A percentile compares a stretch with the other conserved stretches of the same genome.
These are phyloP conservation scores for Penaeus japonicus DNA, from an alignment of 1,140 invertebrate genomes.

Conservation along the genomic window DNA sequence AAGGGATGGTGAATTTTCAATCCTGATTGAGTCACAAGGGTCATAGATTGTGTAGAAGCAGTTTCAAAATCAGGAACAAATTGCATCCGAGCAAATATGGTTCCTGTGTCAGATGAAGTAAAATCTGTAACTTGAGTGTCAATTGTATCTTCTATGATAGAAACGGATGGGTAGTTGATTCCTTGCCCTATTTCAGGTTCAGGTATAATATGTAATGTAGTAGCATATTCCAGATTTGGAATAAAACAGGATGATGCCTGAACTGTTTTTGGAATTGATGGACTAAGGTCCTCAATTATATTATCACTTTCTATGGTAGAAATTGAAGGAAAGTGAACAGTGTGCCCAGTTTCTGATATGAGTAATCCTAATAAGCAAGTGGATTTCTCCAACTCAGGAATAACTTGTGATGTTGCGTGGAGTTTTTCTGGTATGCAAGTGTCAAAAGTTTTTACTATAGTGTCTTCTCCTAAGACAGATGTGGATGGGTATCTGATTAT, in stretches of 20 bases:
- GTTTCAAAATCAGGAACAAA: conserved; percentile 15
- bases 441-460: conserved; percentile 4
- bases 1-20: background rate
- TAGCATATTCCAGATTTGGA: conserved; percentile 20
- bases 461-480: background rate
- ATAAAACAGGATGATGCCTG: background rate
- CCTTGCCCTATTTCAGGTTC: too few species aligned
- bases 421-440: background rate
- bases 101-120: background rate
- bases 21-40: conserved; percentile 20
- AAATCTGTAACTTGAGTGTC: too few species aligned
- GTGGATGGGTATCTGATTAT: background rate
- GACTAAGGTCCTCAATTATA: background rate
- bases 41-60: too few species aligned
- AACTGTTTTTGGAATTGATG: background rate
- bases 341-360: conserved; percentile 18
- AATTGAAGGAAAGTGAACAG: background rate
- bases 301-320: background rate
- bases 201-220: background rate
- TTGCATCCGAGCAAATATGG: background rate
- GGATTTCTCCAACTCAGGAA: background rate
- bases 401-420: background rate
- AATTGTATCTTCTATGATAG: too few species aligned
- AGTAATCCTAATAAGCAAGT: background rate
- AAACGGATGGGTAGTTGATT: too few species aligned